A percentile compares a stretch with the other conserved stretches of the same genome.
Evolutionary conservation across 2,888 invertebrate species (phyloP).

Genomic region (Lucinisca nassula): DNA sequence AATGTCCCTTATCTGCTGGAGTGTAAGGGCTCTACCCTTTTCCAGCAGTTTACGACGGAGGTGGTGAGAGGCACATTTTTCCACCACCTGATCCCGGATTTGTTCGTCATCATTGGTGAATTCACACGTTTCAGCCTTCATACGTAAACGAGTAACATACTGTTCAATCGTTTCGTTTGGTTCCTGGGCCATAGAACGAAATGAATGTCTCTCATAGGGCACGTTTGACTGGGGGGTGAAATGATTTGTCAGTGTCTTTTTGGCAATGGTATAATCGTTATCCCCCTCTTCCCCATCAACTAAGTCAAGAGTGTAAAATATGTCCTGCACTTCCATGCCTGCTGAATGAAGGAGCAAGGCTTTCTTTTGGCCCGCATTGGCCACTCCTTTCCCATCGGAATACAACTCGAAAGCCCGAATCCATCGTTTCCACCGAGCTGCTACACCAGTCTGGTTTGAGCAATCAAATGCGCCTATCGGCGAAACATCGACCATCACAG

Average conservation of each 20-base stretch:
- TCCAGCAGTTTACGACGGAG: slow-evolving; percentile 55
- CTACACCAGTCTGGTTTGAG: no score
- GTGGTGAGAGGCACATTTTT: slow-evolving; percentile 47
- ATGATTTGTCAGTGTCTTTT: slow-evolving; percentile 23
- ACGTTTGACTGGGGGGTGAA: slow-evolving; percentile 39
- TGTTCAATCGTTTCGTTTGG: slow-evolving; percentile 53
- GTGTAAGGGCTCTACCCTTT: slow-evolving; percentile 32
- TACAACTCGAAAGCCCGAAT: slow-evolving; percentile 53
- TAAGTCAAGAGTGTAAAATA: slow-evolving; percentile 26
- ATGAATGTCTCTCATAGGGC: slow-evolving; percentile 45
- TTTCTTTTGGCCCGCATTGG: no score
- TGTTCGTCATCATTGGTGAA: slow-evolving; percentile 40
- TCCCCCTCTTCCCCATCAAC: neutral
- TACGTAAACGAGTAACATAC: slow-evolving; percentile 43
- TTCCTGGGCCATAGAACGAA: slow-evolving; percentile 43
- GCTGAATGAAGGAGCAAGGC: slow-evolving; percentile 49
- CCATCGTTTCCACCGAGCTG: slow-evolving; percentile 62
- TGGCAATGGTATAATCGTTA: slow-evolving; percentile 20
- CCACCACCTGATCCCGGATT: slow-evolving; percentile 65
- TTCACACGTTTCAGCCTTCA: slow-evolving; percentile 45
- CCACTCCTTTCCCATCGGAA: no score
- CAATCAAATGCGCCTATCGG: no score
- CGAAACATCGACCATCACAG: no score
- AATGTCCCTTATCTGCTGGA: slow-evolving; percentile 36
- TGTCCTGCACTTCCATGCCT: slow-evolving; percentile 40